Percentiles rank a stretch among this genome's conserved stretches.
These are phyloP conservation scores for Pseudanteris insignis DNA, from an alignment of 2,888 invertebrate species.

Conservation along the genomic window DNA sequence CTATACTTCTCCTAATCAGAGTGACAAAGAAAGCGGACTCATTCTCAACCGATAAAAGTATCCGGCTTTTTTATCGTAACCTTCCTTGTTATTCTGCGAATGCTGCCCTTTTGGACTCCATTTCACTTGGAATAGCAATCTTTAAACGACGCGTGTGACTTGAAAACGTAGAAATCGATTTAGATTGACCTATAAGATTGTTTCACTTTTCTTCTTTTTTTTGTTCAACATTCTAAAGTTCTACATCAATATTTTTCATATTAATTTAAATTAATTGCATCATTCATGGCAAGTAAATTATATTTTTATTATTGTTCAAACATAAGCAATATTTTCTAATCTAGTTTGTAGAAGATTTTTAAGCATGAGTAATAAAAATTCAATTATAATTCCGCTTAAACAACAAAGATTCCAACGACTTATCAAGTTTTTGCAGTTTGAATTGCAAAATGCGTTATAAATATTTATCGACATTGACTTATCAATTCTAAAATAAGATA, in stretches of 20 bases:
- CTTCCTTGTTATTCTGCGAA: constrained; percentile 1
- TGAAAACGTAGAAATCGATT: not conserved
- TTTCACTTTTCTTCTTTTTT: too few species aligned
- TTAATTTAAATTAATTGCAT: too few species aligned
- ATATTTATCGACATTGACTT: constrained; percentile 22
- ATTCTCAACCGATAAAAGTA: constrained; percentile 15
- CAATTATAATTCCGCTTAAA: too few species aligned
- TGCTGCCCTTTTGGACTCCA: too few species aligned
- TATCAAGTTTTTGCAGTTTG: constrained; percentile 1
- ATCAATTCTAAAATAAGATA: constrained; percentile 29
- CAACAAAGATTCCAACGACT: not conserved
- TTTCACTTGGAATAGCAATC: not conserved
- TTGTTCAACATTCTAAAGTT: too few species aligned
- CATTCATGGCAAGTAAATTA: too few species aligned
- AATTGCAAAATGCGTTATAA: constrained; percentile 23
- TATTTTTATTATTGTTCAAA: too few species aligned
- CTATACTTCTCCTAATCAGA: constrained; percentile 19
- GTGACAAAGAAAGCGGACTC: constrained; percentile 27
- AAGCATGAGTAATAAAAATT: too few species aligned
- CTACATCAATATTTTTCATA: too few species aligned
- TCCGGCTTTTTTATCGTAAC: constrained; percentile 6
- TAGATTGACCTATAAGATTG: too few species aligned
- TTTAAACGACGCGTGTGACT: not conserved
- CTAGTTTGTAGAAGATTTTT: not conserved
- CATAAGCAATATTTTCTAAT: too few species aligned